Evolutionary conservation across 1,140 invertebrate genomes (phyloP), one percentile per base, ranked within the genome.

Genomic region (Zaprionus ghesquierei): DNA sequence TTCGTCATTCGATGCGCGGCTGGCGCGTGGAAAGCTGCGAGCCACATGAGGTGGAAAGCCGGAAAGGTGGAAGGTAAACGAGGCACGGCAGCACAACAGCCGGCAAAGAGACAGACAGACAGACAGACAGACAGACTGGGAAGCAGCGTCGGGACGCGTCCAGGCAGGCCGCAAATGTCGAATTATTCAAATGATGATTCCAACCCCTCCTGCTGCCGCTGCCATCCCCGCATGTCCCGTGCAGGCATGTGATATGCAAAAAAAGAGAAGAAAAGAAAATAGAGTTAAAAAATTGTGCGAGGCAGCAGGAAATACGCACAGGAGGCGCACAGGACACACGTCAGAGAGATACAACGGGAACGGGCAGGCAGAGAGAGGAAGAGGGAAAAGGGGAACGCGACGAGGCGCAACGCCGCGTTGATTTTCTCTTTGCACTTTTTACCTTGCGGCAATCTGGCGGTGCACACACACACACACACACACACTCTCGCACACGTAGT

Each of bases 171-270:
- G 82, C 82, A 86, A 86, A 86, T 86, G 82, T 86, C 82, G 82
- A 86, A 87, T 86, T 86, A 86, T 86, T 86, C 82, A 86, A 86
- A 86, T 86, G 82, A 86, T 86, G 82, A 86, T 86, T 87, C 82
- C 35, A 85, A 86, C 77, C 82, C 82, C 69, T 72, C 68, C 51
- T 56, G 44, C 35, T 51, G 44, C 29, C 44, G 27, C 63, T 51
- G 35, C 29, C 15, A 29, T 62, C 55, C 49, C 31, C 59, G 13
- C 27, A 10, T 68, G 33, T 25, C 55, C 64, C 55, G 35, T 54
- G 56, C 56, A 33, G 53, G 64, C 65, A 75, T 77, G 69, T 73
- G 82, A 87, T 86, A 86, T 86, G 82, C 82, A 86, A 86, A 85
- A 79, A n/a, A n/a, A n/a, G n/a, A n/a, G n/a, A n/a, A n/a, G n/a